Base-by-base conservation (phyloP, 92 coral and sea anemone species). In the Umimayanthus kanabou region DNA sequence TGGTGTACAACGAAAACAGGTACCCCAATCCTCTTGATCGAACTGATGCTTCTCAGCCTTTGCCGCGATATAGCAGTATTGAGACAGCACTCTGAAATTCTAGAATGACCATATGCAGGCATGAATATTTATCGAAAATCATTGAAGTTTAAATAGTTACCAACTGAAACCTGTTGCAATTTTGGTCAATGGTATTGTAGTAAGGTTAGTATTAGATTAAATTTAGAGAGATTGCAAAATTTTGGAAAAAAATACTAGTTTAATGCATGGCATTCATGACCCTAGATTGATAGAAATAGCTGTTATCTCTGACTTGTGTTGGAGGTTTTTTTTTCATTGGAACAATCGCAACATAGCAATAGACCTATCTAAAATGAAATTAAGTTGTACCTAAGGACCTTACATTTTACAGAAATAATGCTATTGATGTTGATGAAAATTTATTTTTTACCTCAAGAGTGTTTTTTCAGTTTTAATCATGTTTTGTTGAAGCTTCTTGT, bases 1-100 rank as follows among this genome's bases (percentile, higher is more conserved):
- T 97, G 99, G 93, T 97, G 22, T 91, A 93, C 80, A 96, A 94
- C 85, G 95, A 94, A 76, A 89, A 84, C 58, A 90, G 90, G 90
- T 89, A 88, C 80, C 91, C 92, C 39, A 42, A 90, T 77, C 89
- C 93, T 66, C 76, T 84, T 86, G 98, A 93, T 89, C 91, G 89
- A 88, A 80, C 92, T 90, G 95, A 91, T 57, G 25, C 87, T 39
- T 89, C 87, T 82, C 87, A 80, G 43, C 91, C 90, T 90, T 85
- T 85, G 73, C 95, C 95, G 28, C 95, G 94, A 83, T 93, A 89
- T 88, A 98, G 93, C 76, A 95, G 95, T 87, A 92, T 92, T 91
- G 99, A 97, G 91, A 92, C 98, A 81, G 79, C 97, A 40, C 87
- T 83, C 40, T 83, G 87, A 83, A 83, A 75, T 70, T 47, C 55